Conservation (phyloP, 2,888 invertebrate species). For the Nephrocerus scutellatus region DNA sequence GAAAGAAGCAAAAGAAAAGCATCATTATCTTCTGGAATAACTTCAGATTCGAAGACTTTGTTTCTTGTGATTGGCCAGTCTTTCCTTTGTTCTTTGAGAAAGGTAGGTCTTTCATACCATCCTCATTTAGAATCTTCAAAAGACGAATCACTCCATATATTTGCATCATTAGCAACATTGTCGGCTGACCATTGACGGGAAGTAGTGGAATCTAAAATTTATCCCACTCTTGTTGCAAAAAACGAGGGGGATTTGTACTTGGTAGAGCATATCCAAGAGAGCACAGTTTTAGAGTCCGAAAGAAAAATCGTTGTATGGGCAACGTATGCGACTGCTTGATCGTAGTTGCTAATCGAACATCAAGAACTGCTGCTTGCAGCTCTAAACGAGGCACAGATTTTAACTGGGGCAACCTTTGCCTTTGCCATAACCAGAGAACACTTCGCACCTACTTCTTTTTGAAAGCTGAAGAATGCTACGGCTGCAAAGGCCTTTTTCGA, state of each 20-base stretch:
- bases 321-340: constrained; percentile 8
- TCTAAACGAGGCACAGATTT: too few relatives aligned
- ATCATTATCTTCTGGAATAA: too few relatives aligned
- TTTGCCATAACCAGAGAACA: too few relatives aligned
- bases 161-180: constrained; percentile 12
- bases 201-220: constrained; percentile 5
- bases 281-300: constrained; percentile 12
- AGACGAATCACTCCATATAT: too few relatives aligned
- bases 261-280: constrained; percentile 3
- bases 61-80: constrained; percentile 1
- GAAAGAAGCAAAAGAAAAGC: not conserved
- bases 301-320: too few relatives aligned
- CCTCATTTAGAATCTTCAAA: too few relatives aligned
- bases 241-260: constrained; percentile 6
- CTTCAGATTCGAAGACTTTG: not conserved
- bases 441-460: too few relatives aligned
- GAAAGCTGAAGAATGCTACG: too few relatives aligned
- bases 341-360: constrained; percentile 4
- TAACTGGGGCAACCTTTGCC: too few relatives aligned
- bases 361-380: too few relatives aligned
- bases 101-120: too few relatives aligned
- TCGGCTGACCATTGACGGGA: constrained; percentile 2
- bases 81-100: not conserved
- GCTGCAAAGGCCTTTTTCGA: too few relatives aligned
- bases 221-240: constrained; percentile 4